A percentile compares a stretch with the other conserved stretches of the same genome.
Conservation (phyloP, 2,113 vertebrate genomes). For the Circaetus gallicus region DNA sequence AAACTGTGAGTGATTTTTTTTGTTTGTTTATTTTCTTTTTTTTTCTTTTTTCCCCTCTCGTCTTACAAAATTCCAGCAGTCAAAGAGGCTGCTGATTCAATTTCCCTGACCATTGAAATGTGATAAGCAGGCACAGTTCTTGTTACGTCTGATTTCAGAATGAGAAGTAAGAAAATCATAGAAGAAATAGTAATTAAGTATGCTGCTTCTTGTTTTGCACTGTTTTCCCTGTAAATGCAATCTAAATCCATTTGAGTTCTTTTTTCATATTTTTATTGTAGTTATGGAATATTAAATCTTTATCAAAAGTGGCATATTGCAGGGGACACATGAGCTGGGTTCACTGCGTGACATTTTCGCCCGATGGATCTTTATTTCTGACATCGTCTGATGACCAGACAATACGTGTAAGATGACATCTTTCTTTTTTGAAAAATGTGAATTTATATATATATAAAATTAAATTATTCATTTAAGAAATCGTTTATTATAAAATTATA, state of each 20-base stretch:
- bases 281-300: constrained; percentile 88
- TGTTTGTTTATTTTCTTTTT: background rate
- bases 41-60: accelerated
- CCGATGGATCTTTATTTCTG: constrained; percentile 87
- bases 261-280: constrained; percentile 59
- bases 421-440: background rate
- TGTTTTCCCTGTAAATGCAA: background rate
- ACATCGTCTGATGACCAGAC: constrained; percentile 96
- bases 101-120: background rate
- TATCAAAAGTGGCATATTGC: constrained; percentile 89
- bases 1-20: background rate
- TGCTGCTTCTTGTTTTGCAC: background rate
- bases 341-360: constrained; percentile 88
- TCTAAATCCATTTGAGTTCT: background rate
- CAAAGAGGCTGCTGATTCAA: background rate
- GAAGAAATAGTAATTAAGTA: background rate
- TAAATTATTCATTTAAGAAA: background rate
- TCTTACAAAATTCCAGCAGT: background rate
- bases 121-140: background rate
- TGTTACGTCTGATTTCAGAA: background rate
- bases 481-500: background rate
- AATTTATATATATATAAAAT: background rate
- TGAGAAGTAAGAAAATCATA: background rate
- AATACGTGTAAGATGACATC: constrained; percentile 79
- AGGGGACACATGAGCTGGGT: constrained; percentile 96